Evolutionary conservation across 1,140 invertebrate species (phyloP), one percentile per base, ranked within the genome.

Genomic region (Pseudomyrmex flavicornis): DNA sequence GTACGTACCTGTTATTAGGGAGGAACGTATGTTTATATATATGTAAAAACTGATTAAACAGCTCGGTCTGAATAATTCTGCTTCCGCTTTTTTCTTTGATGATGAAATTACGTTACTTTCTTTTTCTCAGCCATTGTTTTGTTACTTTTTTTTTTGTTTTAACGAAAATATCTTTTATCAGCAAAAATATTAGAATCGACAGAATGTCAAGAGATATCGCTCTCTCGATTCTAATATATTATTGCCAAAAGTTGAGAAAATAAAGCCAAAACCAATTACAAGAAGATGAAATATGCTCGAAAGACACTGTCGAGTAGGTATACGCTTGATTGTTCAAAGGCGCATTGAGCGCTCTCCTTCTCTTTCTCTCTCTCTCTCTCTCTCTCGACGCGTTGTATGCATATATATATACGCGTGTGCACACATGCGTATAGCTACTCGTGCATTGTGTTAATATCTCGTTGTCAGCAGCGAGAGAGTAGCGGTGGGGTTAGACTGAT

Each of bases 361-460:
- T 26, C 26, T 35, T 5, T 5, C 26, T 35, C 26, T 35, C 26
- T 35, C 26, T 26, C 26, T 26, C 26, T 26, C 35, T 35, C 66
- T 79, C 59, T 73, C 66, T 22, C 68, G 44, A 26, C 35, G 13
- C 48, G 58, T 10, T 17, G 22, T 35, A 35, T 17, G 70, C 56
- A 56, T 3, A 3, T 3, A 3, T 3, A 17, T 17, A 26, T 54
- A 35, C 15, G 13, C 52, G 63, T 54, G 69, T 35, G 79, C 9
- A 52, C 52, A 62, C 52, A 58, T 63, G 22, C 46, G 75, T 70
- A 58, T 70, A 17, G 76, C 86, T 76, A 66, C 75, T 59, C 87
- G 75, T 61, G 83, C 85, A 89, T 89, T 87, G 88, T 85, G 85
- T 87, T 89, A 89, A 89, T 89, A 89, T 89, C 88, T 89, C 88